These are phyloP conservation scores for Opisthocomus hoazin DNA, from an alignment of 2,113 vertebrate species.

Conservation along the genomic window DNA sequence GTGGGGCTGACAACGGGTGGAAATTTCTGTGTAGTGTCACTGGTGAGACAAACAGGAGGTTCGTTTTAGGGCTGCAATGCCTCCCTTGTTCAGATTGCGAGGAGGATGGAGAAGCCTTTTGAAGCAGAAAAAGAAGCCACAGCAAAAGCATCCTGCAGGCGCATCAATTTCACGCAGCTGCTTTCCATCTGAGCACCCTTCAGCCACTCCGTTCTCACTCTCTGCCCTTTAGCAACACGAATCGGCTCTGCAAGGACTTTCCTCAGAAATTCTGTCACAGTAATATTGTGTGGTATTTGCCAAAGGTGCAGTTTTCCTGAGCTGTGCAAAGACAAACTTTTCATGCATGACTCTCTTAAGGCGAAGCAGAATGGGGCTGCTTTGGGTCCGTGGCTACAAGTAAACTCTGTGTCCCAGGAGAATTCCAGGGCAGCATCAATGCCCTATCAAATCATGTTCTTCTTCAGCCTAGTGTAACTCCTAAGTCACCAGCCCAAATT, in stretches of 20 bases:
- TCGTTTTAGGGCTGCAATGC: background rate
- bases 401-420: background rate
- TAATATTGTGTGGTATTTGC: background rate
- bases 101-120: background rate
- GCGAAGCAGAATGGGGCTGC: accelerated
- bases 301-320: background rate
- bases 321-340: background rate
- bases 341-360: accelerated
- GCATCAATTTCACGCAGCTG: background rate
- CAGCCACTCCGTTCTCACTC: background rate
- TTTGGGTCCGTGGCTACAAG: too few species aligned
- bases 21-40: background rate
- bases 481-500: background rate
- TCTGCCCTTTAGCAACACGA: background rate
- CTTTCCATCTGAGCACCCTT: background rate
- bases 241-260: background rate
- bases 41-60: background rate
- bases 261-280: background rate
- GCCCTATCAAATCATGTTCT: background rate
- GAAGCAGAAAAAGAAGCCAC: background rate
- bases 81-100: background rate
- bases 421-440: background rate
- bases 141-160: background rate
- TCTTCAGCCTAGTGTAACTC: background rate
- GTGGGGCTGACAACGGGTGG: background rate